Base-by-base conservation (phyloP, 2,113 vertebrate species). In the Seriola rivoliana region DNA sequence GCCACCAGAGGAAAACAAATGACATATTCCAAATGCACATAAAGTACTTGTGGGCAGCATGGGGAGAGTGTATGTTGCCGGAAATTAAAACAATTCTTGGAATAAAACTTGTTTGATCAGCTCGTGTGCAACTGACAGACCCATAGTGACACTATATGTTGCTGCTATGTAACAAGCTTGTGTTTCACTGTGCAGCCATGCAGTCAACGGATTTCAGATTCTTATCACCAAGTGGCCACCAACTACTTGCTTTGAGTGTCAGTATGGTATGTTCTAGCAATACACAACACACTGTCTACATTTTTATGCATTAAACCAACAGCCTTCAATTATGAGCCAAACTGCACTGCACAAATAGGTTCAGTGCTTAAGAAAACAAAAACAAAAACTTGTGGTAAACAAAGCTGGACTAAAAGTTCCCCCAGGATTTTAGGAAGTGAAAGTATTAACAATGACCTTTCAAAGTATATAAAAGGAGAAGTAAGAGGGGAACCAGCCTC, bases 141-240 rank as follows among this genome's bases (percentile, higher is more conserved):
- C 7, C 17, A 60, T n/a, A 44, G 9, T 44, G 40, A 17, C 29
- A 58, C 17, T 36, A 60, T 14, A 48, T 6, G 23, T 7, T n/a
- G 29, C 25, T 70, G 54, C 48, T 75, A 32, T 58, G 25, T 29
- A 25, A 68, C 13, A 77, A n/a, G 14, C 64, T 66, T 4, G 4
- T 36, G 11, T 78, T 58, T 89, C 71, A 85, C 54, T 55, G 38
- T 57, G 34, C 64, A 82, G 58, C 38, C 54, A 59, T 38, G 29
- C 58, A 71, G 81, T 78, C 60, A 8, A 29, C 60, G 42, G 46
- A 1, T 83, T 78, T 84, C 40, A 77, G 59, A 91, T 89, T 88
- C 73, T 40, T 81, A 68, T 83, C 67, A 34, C n/a, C 3, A 1
- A 11, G 17, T 23, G 42, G 40, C 48, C 44, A 21, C 34, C 5